phyloP scores from a whole-genome alignment of 2,888 invertebrate genomes.

The Drosophila greeni region DNA sequence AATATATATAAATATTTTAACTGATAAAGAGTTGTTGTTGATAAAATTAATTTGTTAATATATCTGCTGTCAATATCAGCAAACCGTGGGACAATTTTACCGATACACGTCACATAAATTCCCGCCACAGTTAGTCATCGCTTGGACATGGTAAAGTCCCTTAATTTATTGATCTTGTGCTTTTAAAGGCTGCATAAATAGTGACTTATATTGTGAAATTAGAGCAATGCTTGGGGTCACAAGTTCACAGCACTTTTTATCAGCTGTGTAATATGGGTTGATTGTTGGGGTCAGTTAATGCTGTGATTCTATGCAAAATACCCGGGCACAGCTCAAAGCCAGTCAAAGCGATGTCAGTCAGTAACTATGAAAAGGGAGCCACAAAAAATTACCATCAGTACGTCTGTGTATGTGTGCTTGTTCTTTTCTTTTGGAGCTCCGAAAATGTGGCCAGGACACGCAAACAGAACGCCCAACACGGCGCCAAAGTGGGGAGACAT shows the following conservation, averaged over 20 bases:
- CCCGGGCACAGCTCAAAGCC: conserved; percentile 9
- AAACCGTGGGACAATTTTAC: neutral
- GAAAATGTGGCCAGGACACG: conserved; percentile 65
- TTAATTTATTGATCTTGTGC: neutral
- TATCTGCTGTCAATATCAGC: neutral
- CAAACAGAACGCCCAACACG: conserved; percentile 55
- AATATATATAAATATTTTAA: neutral
- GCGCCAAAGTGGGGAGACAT: conserved; percentile 59
- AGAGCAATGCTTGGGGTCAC: neutral
- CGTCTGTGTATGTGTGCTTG: conserved; percentile 1
- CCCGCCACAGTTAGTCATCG: conserved; percentile 18
- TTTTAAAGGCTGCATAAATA: neutral
- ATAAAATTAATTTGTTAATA: neutral
- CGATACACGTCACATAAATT: conserved; percentile 16
- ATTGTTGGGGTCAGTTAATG: conserved; percentile 54
- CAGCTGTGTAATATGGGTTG: conserved; percentile 3
- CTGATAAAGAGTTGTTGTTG: conserved; percentile 2
- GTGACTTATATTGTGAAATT: conserved; percentile 2
- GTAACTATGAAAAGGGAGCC: conserved; percentile 6
- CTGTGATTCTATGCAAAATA: conserved; percentile 40
- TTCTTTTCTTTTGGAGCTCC: conserved; percentile 27
- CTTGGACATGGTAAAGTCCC: neutral
- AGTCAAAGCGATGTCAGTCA: conserved; percentile 11
- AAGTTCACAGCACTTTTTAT: conserved; percentile 48
- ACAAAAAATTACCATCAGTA: conserved; percentile 6